phyloP scores from a whole-genome alignment of 2,113 vertebrate genomes.

The Myrmecophaga tridactyla region DNA sequence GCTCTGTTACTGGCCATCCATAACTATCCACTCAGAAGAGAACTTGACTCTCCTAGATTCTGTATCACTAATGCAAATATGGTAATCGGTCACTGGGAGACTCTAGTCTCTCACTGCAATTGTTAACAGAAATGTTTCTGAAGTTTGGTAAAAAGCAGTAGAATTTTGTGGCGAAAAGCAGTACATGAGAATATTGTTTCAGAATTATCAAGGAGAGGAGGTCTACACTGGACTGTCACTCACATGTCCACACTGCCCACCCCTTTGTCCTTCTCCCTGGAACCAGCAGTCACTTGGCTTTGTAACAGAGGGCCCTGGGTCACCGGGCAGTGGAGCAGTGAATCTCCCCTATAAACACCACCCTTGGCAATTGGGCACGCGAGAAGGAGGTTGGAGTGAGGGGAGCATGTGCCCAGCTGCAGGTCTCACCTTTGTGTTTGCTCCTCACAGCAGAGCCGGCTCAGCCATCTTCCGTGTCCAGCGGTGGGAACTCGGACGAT shows the following conservation, averaged over 20 bases:
- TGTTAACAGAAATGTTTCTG: not conserved
- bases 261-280: not conserved
- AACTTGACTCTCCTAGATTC: not conserved
- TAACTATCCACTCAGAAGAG: not conserved
- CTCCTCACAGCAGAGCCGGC: constrained; percentile 87
- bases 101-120: not conserved
- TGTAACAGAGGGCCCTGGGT: no score
- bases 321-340: accelerated
- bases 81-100: not conserved
- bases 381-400: not conserved
- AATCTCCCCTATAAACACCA: not conserved
- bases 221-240: not conserved
- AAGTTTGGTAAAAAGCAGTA: not conserved
- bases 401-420: accelerated
- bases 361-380: not conserved
- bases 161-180: not conserved
- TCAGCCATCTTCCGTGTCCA: constrained; percentile 87
- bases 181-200: not conserved
- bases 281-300: no score
- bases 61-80: no score
- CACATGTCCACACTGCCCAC: accelerated
- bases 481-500: constrained; percentile 91
- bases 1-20: not conserved
- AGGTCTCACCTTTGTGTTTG: constrained; percentile 33
- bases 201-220: not conserved